Evolutionary conservation across 2,888 invertebrate species (phyloP), one percentile per base, ranked within the genome.

Genomic region (Salpingus planirostris): DNA sequence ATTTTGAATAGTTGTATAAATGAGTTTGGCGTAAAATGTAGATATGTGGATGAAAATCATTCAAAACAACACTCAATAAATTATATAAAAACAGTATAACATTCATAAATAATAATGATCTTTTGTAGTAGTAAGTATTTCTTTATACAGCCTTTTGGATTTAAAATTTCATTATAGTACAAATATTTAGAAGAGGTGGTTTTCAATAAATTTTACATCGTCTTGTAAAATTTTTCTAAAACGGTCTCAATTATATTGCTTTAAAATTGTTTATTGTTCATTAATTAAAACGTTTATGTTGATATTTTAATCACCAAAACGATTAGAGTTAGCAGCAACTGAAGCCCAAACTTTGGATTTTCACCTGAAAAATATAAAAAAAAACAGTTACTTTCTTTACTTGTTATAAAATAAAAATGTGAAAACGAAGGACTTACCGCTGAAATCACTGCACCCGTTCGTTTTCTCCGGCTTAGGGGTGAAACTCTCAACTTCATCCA

Each of bases 401-500:
- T 23, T 10, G 11, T 4, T n/a, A n/a, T n/a, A n/a, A n/a, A n/a
- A n/a, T n/a, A n/a, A n/a, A n/a, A n/a, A n/a, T n/a, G n/a, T n/a
- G n/a, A n/a, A n/a, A n/a, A n/a, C n/a, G n/a, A n/a, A n/a, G n/a
- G n/a, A n/a, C n/a, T n/a, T n/a, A n/a, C n/a, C n/a, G n/a, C n/a
- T n/a, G n/a, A n/a, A n/a, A 6, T 13, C 11, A 13, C 12, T 15
- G 24, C 32, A 27, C 25, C 36, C 32, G 18, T 15, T 32, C 3
- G 25, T 36, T 12, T 31, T 28, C 13, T 26, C 36, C 8, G 24
- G 4, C 15, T 29, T 68, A 41, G 66, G 60, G 33, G 69, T 71
- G 47, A 64, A 67, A 43, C 65, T 66, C 56, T 80, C 81, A 33
- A 75, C 72, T 53, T 79, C 76, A 64, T 79, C 76, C 56, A 80